These are phyloP conservation scores for Craseonycteris thonglongyai DNA, from an alignment of 2,113 vertebrate species.

Conservation along the genomic window DNA sequence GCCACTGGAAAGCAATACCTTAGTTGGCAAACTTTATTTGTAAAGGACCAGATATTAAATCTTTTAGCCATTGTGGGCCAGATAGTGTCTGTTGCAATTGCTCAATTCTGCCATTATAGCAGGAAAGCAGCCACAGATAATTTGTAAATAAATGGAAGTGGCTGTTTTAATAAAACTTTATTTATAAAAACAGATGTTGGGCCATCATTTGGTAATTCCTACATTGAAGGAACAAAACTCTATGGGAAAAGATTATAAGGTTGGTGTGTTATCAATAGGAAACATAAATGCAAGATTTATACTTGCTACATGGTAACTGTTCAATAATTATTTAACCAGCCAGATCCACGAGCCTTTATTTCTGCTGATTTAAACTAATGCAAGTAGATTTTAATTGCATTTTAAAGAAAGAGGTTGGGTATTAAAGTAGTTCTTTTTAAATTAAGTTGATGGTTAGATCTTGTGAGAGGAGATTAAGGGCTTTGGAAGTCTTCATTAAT, in stretches of 20 bases:
- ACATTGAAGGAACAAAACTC: conserved; percentile 1
- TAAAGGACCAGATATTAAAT: background rate
- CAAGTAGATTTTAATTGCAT: background rate
- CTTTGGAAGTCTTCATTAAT: background rate
- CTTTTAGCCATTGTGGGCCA: background rate
- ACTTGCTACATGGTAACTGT: background rate
- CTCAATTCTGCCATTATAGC: background rate
- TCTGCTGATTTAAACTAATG: conserved; percentile 11
- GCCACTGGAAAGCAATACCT: background rate
- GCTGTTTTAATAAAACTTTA: conserved; percentile 1
- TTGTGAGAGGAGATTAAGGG: background rate
- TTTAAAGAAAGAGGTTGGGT: background rate
- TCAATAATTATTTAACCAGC: background rate
- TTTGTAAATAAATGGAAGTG: background rate
- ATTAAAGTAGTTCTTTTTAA: background rate
- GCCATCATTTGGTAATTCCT: background rate
- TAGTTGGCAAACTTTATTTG: background rate
- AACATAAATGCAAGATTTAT: background rate
- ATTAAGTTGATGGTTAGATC: background rate
- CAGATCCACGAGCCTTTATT: background rate
- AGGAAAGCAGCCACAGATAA: background rate
- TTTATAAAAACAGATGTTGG: background rate
- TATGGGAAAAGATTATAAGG: background rate
- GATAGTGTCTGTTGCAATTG: background rate
- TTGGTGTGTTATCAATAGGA: background rate